Base-by-base conservation (phyloP, 2,797 vertebrate genomes). In the Syndactyla subalaris region DNA sequence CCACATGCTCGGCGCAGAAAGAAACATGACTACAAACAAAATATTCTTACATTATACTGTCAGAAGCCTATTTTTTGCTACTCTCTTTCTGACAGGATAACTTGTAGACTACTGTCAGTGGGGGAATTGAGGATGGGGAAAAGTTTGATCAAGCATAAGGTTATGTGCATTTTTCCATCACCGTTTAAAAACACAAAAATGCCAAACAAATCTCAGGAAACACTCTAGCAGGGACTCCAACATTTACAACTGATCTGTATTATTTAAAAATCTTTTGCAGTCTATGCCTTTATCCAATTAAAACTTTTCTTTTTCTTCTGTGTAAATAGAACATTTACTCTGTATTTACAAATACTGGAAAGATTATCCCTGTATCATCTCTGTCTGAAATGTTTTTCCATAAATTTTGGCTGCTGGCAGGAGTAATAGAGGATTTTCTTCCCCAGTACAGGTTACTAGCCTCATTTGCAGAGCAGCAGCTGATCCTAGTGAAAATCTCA, bases 1-100 rank as follows among this genome's bases (percentile, higher is more conserved):
- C 92, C 66, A 59, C 79, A 71, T 79, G 32, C 88, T 92, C 94
- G 71, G 88, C 72, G 67, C 73, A 78, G 92, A 88, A 96, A 96
- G 92, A 96, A 96, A 96, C 89, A 94, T 92, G 95, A 74, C 94
- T 93, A 90, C 94, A 95, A 94, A 94, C 89, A 95, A 92, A 92
- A 94, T 95, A 83, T 96, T 94, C 83, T 95, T 91, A 77, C 91
- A 55, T 95, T 96, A 88, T 71, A 72, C 93, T 96, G 93, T 95
- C 96, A 96, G 88, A 94, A 93, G 77, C 85, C 88, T 95, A 84
- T 96, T 95, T 95, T 96, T 94, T 95, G 88, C 88, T 92, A 82
- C 89, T 93, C 89, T 91, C 7, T 6, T 88, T 90, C 80, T 96
- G 93, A 96, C 95, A 97, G 84, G 61, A 92, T 97, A 96, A 97